Percentiles rank a stretch among this genome's conserved stretches.
These are phyloP conservation scores for Abrostola triplasia DNA, from an alignment of 2,888 invertebrate species.

Conservation along the genomic window DNA sequence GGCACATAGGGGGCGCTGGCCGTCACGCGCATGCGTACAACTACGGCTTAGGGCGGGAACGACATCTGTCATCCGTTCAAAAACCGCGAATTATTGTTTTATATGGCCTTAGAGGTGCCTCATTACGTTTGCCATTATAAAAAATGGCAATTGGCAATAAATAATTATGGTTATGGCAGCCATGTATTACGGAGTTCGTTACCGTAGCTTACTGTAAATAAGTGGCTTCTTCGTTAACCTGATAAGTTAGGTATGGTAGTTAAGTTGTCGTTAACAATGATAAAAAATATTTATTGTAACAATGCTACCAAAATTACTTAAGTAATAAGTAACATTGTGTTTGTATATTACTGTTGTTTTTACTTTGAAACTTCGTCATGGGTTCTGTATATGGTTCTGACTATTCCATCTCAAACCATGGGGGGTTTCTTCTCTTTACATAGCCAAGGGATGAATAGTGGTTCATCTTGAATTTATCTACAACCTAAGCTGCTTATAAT, in stretches of 20 bases:
- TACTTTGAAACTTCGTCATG: too few species aligned
- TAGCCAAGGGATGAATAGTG: too few species aligned
- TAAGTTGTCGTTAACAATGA: slow-evolving; percentile 3
- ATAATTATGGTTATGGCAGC: slow-evolving; percentile 22
- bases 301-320: not conserved
- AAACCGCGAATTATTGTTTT: slow-evolving; percentile 55
- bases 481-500: too few species aligned
- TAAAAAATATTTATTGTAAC: not conserved
- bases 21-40: slow-evolving; percentile 56
- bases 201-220: slow-evolving; percentile 3
- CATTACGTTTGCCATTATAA: slow-evolving; percentile 28
- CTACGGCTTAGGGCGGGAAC: slow-evolving; percentile 58
- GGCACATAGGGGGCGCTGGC: slow-evolving; percentile 51
- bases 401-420: too few species aligned
- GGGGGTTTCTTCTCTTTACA: too few species aligned
- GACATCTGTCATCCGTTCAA: slow-evolving; percentile 61
- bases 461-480: too few species aligned
- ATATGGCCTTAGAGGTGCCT: slow-evolving; percentile 35
- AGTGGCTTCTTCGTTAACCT: slow-evolving; percentile 2
- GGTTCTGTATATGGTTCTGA: too few species aligned
- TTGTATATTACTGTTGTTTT: too few species aligned
- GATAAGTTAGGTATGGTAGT: not conserved
- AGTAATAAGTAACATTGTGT: too few species aligned
- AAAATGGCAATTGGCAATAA: slow-evolving; percentile 40
- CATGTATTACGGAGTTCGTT: slow-evolving; percentile 13